phyloP scores from a whole-genome alignment of 1,140 invertebrate genomes.

The Bombus waltoni region DNA sequence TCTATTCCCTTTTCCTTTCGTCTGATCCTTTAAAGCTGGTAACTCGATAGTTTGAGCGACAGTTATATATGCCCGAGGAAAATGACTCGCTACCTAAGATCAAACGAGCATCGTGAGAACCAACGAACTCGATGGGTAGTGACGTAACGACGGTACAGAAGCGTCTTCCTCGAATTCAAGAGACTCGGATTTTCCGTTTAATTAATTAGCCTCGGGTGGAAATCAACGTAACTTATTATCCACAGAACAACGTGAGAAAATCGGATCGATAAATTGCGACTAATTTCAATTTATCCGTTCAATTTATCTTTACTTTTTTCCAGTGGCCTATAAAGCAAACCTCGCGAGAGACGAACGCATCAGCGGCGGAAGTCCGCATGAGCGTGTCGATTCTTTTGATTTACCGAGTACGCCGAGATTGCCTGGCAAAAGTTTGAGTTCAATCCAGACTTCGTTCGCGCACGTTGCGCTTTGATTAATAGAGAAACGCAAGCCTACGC shows the following conservation, averaged over 20 bases:
- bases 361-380: no score
- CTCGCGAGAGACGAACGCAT: constrained; percentile 6
- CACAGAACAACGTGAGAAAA: no score
- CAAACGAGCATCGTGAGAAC: background rate
- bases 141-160: background rate
- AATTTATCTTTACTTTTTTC: constrained; percentile 35
- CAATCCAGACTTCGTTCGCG: background rate
- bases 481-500: background rate
- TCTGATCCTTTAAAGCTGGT: background rate
- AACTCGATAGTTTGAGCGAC: constrained; percentile 19
- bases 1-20: constrained; percentile 29
- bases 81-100: constrained; percentile 10
- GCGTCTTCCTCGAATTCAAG: background rate
- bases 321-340: constrained; percentile 63
- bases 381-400: constrained; percentile 47
- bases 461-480: constrained; percentile 28
- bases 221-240: background rate
- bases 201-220: background rate
- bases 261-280: constrained; percentile 64
- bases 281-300: constrained; percentile 74
- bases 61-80: background rate
- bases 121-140: background rate
- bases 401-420: constrained; percentile 29
- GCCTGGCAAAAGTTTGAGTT: constrained; percentile 6
- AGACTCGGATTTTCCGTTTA: background rate